Conservation (phyloP, 2,888 invertebrate genomes). For the Agrilus cyanescens region DNA sequence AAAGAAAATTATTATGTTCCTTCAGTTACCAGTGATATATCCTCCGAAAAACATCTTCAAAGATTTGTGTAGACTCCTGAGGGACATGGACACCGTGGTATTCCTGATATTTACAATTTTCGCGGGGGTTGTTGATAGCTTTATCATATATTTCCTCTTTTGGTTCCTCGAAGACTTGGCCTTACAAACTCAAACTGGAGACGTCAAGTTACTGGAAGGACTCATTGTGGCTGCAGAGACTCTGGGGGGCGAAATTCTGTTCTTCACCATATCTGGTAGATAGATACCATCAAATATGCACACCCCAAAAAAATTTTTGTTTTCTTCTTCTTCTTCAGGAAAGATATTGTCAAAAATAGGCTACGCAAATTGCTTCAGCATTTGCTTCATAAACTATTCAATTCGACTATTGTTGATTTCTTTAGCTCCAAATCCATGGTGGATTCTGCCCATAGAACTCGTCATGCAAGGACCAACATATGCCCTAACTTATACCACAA, state of each 20-base stretch:
- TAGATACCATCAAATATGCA: not conserved
- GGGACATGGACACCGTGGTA: slow-evolving; percentile 50
- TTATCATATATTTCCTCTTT: slow-evolving; percentile 71
- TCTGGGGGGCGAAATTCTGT: slow-evolving; percentile 65
- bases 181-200: slow-evolving; percentile 42
- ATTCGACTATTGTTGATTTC: slow-evolving; percentile 65
- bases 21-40: slow-evolving; percentile 55
- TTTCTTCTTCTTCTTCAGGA: slow-evolving; percentile 36
- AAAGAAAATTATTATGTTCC: slow-evolving; percentile 5
- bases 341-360: slow-evolving; percentile 69
- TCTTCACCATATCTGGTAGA: slow-evolving; percentile 59
- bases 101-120: slow-evolving; percentile 64
- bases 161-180: slow-evolving; percentile 76
- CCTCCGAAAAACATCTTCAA: slow-evolving; percentile 55
- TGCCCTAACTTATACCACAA: slow-evolving; percentile 72
- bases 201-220: slow-evolving; percentile 70
- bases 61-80: slow-evolving; percentile 51
- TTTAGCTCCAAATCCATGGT: slow-evolving; percentile 69
- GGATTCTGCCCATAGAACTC: slow-evolving; percentile 66
- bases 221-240: slow-evolving; percentile 69
- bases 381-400: slow-evolving; percentile 67
- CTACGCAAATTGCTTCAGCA: slow-evolving; percentile 62
- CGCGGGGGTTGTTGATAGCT: slow-evolving; percentile 67
- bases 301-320: slow-evolving; percentile 1
- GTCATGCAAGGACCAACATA: slow-evolving; percentile 79